Conservation (phyloP, 2,113 vertebrate species). For the Pogona vitticeps region DNA sequence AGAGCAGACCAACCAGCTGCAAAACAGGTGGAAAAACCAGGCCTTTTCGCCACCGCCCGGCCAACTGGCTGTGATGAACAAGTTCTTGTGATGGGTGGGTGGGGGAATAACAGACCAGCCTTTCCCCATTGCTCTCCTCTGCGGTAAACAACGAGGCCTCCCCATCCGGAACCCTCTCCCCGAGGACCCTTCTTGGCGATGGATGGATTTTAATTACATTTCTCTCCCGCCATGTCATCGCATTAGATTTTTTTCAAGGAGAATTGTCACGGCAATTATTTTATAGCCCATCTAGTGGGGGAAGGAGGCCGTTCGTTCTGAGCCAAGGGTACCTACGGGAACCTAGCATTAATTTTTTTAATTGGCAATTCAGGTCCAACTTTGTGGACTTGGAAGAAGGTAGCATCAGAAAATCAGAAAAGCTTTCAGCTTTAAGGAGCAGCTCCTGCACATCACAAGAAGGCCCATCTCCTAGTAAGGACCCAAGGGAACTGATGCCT, state of each 20-base stretch:
- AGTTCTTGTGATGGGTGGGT: not conserved
- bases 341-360: not conserved
- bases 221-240: not conserved
- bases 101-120: not conserved
- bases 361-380: not conserved
- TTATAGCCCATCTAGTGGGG: not conserved
- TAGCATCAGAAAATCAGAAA: not conserved
- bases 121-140: not conserved
- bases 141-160: not conserved
- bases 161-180: not conserved
- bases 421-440: not conserved
- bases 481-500: not conserved
- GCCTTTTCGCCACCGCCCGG: not conserved
- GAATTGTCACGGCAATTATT: not conserved
- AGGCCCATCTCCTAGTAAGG: not conserved
- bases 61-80: not conserved
- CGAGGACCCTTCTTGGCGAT: not conserved
- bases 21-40: too few relatives aligned
- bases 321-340: not conserved
- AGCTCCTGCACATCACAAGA: too few relatives aligned
- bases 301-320: not conserved
- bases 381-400: not conserved
- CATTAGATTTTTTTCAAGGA: not conserved
- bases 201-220: not conserved
- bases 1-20: too few relatives aligned